Conservation (phyloP, 2,113 vertebrate genomes). For the Furnarius figulus region DNA sequence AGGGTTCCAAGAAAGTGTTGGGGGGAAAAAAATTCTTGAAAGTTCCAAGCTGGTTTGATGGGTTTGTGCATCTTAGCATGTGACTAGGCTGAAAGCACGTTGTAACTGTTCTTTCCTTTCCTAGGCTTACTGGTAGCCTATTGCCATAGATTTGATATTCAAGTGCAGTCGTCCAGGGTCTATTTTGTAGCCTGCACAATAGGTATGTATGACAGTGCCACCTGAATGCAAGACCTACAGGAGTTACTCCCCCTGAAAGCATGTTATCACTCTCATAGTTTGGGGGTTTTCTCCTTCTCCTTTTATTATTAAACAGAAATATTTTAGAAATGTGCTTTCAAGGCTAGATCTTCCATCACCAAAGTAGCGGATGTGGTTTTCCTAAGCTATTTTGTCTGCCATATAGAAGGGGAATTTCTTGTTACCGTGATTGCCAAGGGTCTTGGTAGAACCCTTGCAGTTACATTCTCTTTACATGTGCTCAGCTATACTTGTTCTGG, state of each 20-base stretch:
- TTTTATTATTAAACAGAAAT: neutral
- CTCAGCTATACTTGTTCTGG: neutral
- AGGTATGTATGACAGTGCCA: constrained; percentile 74
- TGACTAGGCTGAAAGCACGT: neutral
- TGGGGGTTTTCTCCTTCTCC: neutral
- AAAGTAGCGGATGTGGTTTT: neutral
- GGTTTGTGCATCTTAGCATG: neutral
- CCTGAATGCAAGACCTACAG: neutral
- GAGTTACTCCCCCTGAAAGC: neutral
- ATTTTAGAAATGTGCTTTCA: neutral
- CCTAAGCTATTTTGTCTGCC: neutral
- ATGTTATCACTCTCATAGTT: neutral
- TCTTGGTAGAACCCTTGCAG: neutral
- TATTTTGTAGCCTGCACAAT: constrained; percentile 94
- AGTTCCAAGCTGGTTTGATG: neutral
- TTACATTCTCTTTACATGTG: neutral
- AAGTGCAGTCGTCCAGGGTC: constrained; percentile 88
- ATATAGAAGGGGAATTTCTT: neutral
- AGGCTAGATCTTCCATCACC: neutral
- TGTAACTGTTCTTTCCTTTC: constrained; percentile 12
- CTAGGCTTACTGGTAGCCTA: constrained; percentile 92
- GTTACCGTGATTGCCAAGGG: neutral
- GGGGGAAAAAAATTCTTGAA: neutral
- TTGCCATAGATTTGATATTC: constrained; percentile 95
- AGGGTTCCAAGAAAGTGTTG: neutral